These are phyloP conservation scores for Drosophila prostipennis DNA, from an alignment of 2,888 invertebrate species.

Conservation along the genomic window DNA sequence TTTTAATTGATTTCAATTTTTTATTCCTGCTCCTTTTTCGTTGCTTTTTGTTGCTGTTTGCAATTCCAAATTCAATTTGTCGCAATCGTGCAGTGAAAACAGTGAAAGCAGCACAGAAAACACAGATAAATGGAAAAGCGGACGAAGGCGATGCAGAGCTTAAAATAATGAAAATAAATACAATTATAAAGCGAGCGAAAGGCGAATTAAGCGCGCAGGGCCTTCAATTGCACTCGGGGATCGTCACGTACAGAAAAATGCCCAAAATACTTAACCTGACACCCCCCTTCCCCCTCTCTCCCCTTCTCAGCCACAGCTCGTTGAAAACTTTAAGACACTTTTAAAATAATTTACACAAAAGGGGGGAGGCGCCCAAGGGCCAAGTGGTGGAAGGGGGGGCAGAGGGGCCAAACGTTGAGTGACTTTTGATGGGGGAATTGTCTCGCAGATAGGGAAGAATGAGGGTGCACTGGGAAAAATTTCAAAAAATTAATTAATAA, in stretches of 20 bases:
- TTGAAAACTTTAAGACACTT: constrained; percentile 40
- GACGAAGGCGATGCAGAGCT: constrained; percentile 12
- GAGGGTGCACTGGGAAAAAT: neutral
- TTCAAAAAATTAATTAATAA: too few relatives aligned
- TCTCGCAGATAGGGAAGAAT: constrained; percentile 12
- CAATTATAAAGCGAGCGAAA: constrained; percentile 29
- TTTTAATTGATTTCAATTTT: constrained; percentile 34
- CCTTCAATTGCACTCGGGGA: constrained; percentile 20
- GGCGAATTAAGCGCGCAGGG: constrained; percentile 15
- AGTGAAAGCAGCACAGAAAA: constrained; percentile 12
- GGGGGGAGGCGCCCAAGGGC: neutral
- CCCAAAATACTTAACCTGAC: constrained; percentile 35
- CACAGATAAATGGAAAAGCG: constrained; percentile 14
- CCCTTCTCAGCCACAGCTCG: constrained; percentile 1
- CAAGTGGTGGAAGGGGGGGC: neutral
- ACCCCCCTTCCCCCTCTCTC: neutral
- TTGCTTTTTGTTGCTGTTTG: constrained; percentile 1
- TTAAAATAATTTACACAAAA: constrained; percentile 43
- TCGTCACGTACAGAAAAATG: constrained; percentile 22
- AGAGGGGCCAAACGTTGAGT: constrained; percentile 23
- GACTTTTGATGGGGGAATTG: constrained; percentile 40
- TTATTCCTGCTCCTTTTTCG: neutral
- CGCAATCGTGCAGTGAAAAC: constrained; percentile 30
- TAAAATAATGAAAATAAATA: constrained; percentile 46
- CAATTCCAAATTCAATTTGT: constrained; percentile 34